phyloP scores from a whole-genome alignment of 1,140 invertebrate genomes.

The Whitmania pigra region DNA sequence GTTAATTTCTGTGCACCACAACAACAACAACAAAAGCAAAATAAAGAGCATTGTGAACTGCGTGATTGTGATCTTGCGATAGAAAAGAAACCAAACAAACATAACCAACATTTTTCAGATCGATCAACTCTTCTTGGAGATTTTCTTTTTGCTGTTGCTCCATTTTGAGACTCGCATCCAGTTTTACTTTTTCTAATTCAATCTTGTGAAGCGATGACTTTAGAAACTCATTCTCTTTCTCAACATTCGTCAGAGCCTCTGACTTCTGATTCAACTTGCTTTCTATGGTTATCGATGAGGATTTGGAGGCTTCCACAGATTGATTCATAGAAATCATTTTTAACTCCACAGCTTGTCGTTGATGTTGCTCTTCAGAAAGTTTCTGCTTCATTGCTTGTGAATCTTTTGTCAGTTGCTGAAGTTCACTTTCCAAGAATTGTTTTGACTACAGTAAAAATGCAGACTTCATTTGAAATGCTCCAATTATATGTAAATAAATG shows the following conservation, averaged over 20 bases:
- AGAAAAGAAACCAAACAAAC: no score
- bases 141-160: not conserved
- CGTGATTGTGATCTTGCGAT: no score
- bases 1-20: no score
- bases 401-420: not conserved
- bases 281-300: not conserved
- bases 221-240: not conserved
- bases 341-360: not conserved
- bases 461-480: not conserved
- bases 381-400: not conserved
- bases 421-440: not conserved
- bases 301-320: not conserved
- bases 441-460: slow-evolving; percentile 8
- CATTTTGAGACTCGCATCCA: slow-evolving; percentile 5
- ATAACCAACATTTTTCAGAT: not conserved
- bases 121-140: not conserved
- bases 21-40: no score
- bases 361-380: slow-evolving; percentile 2
- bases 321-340: not conserved
- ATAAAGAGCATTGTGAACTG: no score
- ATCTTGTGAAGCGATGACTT: not conserved
- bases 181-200: slow-evolving; percentile 4
- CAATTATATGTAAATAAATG: not conserved
- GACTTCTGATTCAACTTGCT: slow-evolving; percentile 5
- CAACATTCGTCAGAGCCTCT: not conserved